A percentile compares a stretch with the other conserved stretches of the same genome.
phyloP scores from a whole-genome alignment of 1,140 invertebrate species.

The Drosophila parabipectinata region DNA sequence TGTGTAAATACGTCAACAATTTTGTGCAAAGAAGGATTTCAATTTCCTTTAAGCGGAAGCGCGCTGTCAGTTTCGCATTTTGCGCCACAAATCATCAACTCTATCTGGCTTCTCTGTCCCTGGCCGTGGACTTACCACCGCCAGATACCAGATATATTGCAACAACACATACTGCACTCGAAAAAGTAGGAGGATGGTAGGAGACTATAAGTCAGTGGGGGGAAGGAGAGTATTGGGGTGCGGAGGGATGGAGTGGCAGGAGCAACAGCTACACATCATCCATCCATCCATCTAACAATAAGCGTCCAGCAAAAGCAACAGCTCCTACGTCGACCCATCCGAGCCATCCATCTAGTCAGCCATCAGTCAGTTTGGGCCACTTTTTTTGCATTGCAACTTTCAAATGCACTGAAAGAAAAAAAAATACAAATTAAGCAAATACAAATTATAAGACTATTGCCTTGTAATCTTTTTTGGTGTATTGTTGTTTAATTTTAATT shows the following conservation, averaged over 20 bases:
- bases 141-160: slow-evolving; percentile 60
- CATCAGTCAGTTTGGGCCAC: slow-evolving; percentile 65
- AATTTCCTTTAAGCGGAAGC: slow-evolving; percentile 80
- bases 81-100: slow-evolving; percentile 79
- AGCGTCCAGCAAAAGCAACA: slow-evolving; percentile 63
- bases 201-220: background rate
- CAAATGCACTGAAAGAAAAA: background rate
- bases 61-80: slow-evolving; percentile 78
- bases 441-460: background rate
- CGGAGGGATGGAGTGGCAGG: background rate
- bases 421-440: background rate
- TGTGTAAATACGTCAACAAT: slow-evolving; percentile 79
- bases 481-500: background rate
- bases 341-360: slow-evolving; percentile 74
- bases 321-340: slow-evolving; percentile 38
- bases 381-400: slow-evolving; percentile 63
- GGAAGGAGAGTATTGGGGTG: background rate
- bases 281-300: slow-evolving; percentile 80
- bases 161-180: slow-evolving; percentile 56
- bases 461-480: background rate
- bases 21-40: slow-evolving; percentile 80
- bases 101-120: slow-evolving; percentile 58
- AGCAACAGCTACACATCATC: slow-evolving; percentile 72
- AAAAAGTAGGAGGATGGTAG: background rate
- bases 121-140: slow-evolving; percentile 15